Evolutionary conservation across 2,888 invertebrate species (phyloP).

Genomic region (Parnassius mnemosyne): DNA sequence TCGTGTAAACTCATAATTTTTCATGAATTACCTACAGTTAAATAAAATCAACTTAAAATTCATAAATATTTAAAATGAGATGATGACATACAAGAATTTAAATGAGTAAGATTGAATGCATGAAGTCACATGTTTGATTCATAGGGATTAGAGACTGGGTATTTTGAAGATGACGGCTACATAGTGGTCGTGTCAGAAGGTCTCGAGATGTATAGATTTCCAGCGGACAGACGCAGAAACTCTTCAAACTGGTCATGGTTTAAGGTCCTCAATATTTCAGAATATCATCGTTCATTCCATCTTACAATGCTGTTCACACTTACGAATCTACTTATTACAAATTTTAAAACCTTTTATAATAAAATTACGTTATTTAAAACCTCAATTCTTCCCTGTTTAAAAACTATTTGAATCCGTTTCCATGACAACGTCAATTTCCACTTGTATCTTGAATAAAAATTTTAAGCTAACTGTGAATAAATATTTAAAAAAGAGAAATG

Average conservation of each 20-base stretch:
- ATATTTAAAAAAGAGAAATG: conserved; percentile 40
- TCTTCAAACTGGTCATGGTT: conserved; percentile 85
- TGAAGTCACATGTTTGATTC: conserved; percentile 57
- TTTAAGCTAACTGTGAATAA: conserved; percentile 12
- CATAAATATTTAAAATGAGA: too few species aligned
- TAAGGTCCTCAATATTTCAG: conserved; percentile 80
- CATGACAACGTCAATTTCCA: conserved; percentile 26
- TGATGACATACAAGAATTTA: neutral
- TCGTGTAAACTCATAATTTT: too few species aligned
- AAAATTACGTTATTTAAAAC: neutral
- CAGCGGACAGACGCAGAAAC: conserved; percentile 80
- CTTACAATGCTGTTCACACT: conserved; percentile 27
- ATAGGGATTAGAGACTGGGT: conserved; percentile 81
- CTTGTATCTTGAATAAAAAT: conserved; percentile 17
- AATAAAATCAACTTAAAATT: too few species aligned
- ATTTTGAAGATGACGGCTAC: conserved; percentile 81
- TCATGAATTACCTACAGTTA: too few species aligned
- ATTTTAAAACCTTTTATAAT: neutral
- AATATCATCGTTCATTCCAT: conserved; percentile 69
- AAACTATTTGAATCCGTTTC: conserved; percentile 16
- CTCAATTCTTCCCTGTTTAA: neutral
- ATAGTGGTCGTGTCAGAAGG: conserved; percentile 83
- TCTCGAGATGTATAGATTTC: conserved; percentile 82
- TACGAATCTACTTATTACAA: neutral
- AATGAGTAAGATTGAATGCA: conserved; percentile 55